Evolutionary conservation across 2,797 vertebrate genomes (phyloP).

Genomic region (Dromococcyx pavoninus): DNA sequence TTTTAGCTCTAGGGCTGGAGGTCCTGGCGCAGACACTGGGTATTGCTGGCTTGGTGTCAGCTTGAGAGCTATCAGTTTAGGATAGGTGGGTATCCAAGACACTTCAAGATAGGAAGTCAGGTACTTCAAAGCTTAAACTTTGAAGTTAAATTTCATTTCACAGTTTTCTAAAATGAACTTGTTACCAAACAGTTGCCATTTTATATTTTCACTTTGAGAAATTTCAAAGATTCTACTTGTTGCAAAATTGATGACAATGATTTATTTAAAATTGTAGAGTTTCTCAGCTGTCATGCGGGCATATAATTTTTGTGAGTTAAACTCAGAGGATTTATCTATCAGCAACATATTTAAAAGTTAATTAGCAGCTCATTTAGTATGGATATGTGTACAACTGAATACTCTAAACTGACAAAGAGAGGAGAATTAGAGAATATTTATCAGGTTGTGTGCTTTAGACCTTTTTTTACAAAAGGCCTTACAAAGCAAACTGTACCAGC

Average conservation of each 20-base stretch:
- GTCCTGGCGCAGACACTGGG: rapidly evolving
- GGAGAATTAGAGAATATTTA: not conserved
- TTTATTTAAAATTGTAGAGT: not conserved
- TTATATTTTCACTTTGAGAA: not conserved
- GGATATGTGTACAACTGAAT: not conserved
- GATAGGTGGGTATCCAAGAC: not conserved
- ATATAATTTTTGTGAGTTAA: not conserved
- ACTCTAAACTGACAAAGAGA: not conserved
- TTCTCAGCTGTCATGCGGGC: not conserved
- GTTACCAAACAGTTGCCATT: not conserved
- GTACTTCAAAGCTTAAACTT: not conserved
- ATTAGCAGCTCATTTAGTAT: not conserved
- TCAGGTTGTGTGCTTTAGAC: not conserved
- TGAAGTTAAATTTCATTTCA: not conserved
- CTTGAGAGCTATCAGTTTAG: not conserved
- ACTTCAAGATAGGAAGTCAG: not conserved
- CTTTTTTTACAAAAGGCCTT: not conserved
- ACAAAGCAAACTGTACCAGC: not conserved
- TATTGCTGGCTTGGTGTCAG: not conserved
- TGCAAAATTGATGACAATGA: not conserved
- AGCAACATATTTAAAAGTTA: not conserved
- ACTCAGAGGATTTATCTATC: not conserved
- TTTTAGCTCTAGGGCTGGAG: not conserved
- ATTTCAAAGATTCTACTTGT: not conserved
- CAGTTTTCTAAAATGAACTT: not conserved